Conservation (phyloP, 2,113 vertebrate genomes). For the Corythornis vintsioides region DNA sequence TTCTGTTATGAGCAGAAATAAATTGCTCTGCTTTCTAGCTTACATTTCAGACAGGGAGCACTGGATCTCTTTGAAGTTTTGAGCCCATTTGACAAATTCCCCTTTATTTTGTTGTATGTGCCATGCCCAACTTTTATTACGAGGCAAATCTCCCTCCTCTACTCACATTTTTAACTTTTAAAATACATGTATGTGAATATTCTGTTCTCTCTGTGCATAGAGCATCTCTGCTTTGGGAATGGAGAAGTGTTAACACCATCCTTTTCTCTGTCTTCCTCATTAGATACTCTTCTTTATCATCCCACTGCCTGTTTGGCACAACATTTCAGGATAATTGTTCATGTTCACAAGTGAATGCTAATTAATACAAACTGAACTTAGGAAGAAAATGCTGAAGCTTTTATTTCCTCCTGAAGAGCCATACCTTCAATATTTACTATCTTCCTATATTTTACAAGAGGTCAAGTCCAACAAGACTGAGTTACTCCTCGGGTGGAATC, state of each 20-base stretch:
- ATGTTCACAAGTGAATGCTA: not conserved
- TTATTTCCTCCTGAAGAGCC: not conserved
- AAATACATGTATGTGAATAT: not conserved
- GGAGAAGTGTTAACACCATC: not conserved
- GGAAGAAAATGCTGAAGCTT: not conserved
- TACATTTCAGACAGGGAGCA: not conserved
- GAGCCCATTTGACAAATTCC: not conserved
- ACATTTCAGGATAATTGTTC: not conserved
- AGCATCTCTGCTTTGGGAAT: not conserved
- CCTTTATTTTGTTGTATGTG: not conserved
- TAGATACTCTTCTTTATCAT: not conserved
- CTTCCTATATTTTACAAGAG: not conserved
- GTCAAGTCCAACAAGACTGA: not conserved
- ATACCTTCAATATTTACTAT: not conserved
- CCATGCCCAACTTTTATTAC: not conserved
- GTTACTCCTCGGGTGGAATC: not conserved
- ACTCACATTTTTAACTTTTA: not conserved
- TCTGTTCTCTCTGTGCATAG: not conserved
- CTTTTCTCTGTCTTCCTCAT: not conserved
- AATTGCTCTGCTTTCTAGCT: not conserved
- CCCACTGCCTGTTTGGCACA: not conserved
- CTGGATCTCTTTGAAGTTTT: not conserved
- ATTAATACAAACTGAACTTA: not conserved
- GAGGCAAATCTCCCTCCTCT: not conserved
- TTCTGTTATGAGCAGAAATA: not conserved